phyloP scores from a whole-genome alignment of 2,888 invertebrate species.

The Cotesia congregata region DNA sequence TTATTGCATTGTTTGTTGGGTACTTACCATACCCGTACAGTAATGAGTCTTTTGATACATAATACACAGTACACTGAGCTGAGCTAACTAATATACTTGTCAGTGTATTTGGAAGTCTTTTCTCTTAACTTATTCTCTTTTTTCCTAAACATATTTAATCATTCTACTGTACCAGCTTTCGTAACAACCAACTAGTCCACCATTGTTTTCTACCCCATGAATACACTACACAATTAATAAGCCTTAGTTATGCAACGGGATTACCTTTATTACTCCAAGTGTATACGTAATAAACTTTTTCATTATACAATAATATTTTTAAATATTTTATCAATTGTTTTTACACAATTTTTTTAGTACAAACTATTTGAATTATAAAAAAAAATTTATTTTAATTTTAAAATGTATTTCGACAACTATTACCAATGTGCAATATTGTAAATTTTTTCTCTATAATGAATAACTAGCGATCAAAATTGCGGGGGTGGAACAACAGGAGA shows the following conservation, averaged over 20 bases:
- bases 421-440: background rate
- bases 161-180: slow-evolving; percentile 9
- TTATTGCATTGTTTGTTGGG: background rate
- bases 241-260: slow-evolving; percentile 23
- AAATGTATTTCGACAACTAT: no score
- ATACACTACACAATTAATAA: slow-evolving; percentile 37
- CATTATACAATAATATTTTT: no score
- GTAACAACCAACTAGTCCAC: slow-evolving; percentile 18
- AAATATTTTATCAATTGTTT: no score
- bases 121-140: slow-evolving; percentile 1
- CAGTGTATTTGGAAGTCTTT: background rate
- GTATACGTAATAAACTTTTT: background rate
- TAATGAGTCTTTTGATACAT: slow-evolving; percentile 1
- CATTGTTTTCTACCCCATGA: slow-evolving; percentile 16
- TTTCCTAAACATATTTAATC: background rate
- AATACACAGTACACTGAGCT: background rate
- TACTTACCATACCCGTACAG: background rate
- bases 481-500: slow-evolving; percentile 58
- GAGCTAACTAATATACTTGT: background rate
- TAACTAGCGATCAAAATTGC: slow-evolving; percentile 16
- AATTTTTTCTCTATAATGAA: background rate
- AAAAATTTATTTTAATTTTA: no score
- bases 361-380: no score
- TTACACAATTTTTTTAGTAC: no score
- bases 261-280: slow-evolving; percentile 32